Evolutionary conservation across 2,113 vertebrate species (phyloP), one percentile per base, ranked within the genome.

Genomic region (Scolopax mira): DNA sequence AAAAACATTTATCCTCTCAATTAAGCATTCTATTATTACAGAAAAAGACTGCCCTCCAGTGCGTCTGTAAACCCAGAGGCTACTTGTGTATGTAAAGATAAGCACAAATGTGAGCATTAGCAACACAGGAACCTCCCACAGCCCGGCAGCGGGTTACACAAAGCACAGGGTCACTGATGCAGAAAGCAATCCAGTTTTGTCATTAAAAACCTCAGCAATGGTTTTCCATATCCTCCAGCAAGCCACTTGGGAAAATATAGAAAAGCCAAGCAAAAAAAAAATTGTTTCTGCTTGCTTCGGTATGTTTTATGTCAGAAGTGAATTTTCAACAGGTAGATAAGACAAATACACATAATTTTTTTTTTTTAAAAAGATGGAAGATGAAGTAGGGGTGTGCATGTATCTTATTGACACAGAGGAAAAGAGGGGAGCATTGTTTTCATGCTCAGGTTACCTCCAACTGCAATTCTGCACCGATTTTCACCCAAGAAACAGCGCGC

Each of bases 351-450:
- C 4, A 12, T 46, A 46, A 46, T 46, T 8, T 18, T 44, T 44
- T 46, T 46, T 46, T 46, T 46, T 46, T 24, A 11, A 54, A 27
- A 62, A 27, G 17, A 7, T 2, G 23, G 2, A 49, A 62, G 49
- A 65, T 3, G 3, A 81, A 44, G 2, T 18, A 54, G 25, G 17
- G 7, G 15, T 13, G 13, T 0, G 6, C 18, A 17, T 0, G 0
- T 21, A 30, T 16, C 27, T 14, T 35, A 23, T 11, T 67, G 25
- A 31, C n/a, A 67, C 13, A n/a, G 12, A 35, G 23, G 3, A 13
- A 15, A 44, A 18, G 9, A 18, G 1, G 3, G 28, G 11, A 49
- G 7, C 11, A 8, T 9, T 1, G 10, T 27, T 81, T 85, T 41
- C 6, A 4, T 1, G 4, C 3, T 28, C 33, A 42, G 1, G 1